Percentiles rank a stretch among this genome's conserved stretches.
Conservation (phyloP, 1,140 invertebrate genomes). For the Microplitis mediator region DNA sequence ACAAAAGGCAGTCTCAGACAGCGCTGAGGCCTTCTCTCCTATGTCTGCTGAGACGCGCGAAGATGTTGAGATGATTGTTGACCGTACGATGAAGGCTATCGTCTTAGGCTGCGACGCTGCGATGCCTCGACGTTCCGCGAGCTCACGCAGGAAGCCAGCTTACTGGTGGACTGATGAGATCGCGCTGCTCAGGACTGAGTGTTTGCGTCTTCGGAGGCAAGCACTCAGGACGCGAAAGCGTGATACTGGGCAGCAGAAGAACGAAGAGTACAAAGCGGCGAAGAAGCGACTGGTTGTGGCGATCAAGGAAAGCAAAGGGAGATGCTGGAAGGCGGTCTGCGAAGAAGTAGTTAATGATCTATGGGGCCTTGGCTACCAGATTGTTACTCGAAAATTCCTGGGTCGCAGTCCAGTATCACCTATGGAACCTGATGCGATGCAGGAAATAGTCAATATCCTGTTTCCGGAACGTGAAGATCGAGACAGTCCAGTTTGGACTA, state of each 20-base stretch:
- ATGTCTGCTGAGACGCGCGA: not conserved
- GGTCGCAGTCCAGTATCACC: not conserved
- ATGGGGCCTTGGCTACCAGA: slow-evolving; percentile 40
- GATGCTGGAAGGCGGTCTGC: slow-evolving; percentile 31
- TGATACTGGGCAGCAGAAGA: not conserved
- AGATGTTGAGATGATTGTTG: not conserved
- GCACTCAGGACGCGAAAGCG: not conserved
- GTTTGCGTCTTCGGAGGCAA: slow-evolving; percentile 25
- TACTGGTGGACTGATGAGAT: slow-evolving; percentile 49
- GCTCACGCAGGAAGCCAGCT: not conserved
- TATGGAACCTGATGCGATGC: not conserved
- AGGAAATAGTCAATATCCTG: not conserved
- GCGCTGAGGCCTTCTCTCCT: not conserved
- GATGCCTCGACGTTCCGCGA: not conserved
- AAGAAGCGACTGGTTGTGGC: slow-evolving; percentile 24
- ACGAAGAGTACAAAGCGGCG: slow-evolving; percentile 15
- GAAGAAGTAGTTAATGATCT: slow-evolving; percentile 36
- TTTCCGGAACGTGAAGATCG: not conserved
- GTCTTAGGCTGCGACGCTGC: too few species aligned
- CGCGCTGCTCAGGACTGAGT: slow-evolving; percentile 33
- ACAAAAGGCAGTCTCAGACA: slow-evolving; percentile 15
- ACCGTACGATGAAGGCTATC: not conserved
- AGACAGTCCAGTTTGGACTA: not conserved
- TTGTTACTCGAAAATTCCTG: slow-evolving; percentile 32
- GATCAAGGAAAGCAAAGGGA: slow-evolving; percentile 33